Base-by-base conservation (phyloP, 1,140 invertebrate genomes). In the Steinernema khuongi region DNA sequence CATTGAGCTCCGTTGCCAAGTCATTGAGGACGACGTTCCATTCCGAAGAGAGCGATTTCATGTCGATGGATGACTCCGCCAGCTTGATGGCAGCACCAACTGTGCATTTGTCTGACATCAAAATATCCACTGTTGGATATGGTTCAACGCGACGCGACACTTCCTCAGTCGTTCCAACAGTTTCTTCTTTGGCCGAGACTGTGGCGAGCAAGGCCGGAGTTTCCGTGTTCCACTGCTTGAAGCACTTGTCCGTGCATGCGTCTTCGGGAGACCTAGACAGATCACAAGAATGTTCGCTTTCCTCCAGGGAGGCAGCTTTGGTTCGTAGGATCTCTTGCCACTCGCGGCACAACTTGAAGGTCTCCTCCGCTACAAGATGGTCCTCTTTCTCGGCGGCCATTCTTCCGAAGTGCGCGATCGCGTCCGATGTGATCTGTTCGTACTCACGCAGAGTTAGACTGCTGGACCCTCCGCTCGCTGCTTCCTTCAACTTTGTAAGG, bases 361-460 rank as follows among this genome's bases (percentile, higher is more conserved):
- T 31, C 31, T 75, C 67, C 66, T 77, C 73, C 28, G 69, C 68
- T 17, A 67, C 68, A 32, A 71, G 29, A 68, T 44, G 32, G 44
- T 77, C 76, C 4, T 71, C 50, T 32, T 76, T 77, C 73, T 76
- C 74, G 28, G 71, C 68, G 1, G 74, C 32, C 1, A 77, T 77
- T 41, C 72, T 76, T 44, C 76, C 76, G 22, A 77, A 77, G 0
- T 71, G 36, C n/a, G 68, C 68, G 28, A 60, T 60, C 14, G 50
- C 14, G 19, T 60, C 50, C 14, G 50, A 11, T 60, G 50, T 60
- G 50, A 22, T 60, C 26, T 60, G 50, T 4, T 17, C 14, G 19
- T 17, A 60, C 22, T 60, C 50, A 22, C 26, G 50, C n/a, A 60
- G 50, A 7, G 11, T 22, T 60, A 4, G 26, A 60, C 11, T 60